Conservation (phyloP, 2,113 vertebrate species). For the Sylvia atricapilla region DNA sequence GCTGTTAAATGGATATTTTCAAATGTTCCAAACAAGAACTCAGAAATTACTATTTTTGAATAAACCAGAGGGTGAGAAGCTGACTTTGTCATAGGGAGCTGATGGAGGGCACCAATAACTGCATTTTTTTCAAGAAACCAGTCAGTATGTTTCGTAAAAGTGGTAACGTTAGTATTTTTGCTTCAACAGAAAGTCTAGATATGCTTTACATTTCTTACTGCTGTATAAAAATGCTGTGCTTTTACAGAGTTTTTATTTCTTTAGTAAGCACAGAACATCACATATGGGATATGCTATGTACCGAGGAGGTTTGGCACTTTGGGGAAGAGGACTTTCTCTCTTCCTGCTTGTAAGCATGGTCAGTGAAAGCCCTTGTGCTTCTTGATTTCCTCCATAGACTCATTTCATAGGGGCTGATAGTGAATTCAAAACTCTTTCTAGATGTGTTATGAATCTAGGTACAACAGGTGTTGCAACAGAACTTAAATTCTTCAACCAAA, state of each 20-base stretch:
- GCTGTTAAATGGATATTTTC: neutral
- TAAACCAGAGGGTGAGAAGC: neutral
- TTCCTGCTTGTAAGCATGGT: accelerated
- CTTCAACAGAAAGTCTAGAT: neutral
- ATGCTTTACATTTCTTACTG: neutral
- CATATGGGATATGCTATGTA: neutral
- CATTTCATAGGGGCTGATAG: neutral
- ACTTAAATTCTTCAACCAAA: neutral
- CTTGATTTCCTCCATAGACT: neutral
- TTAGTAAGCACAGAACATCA: neutral
- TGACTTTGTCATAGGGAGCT: neutral
- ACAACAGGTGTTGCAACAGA: neutral
- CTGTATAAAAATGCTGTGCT: neutral
- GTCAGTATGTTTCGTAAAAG: neutral
- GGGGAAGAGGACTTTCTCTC: neutral
- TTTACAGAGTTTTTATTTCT: neutral
- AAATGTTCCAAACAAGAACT: neutral
- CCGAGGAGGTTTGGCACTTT: neutral
- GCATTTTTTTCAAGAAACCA: neutral
- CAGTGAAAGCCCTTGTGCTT: neutral
- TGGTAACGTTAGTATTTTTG: neutral
- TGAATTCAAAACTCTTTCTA: neutral
- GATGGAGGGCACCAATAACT: neutral
- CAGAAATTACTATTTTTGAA: neutral
- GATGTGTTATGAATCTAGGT: neutral